Percentiles rank a stretch among this genome's conserved stretches.
Conservation (phyloP, 2,888 invertebrate species). For the Tachina fera region DNA sequence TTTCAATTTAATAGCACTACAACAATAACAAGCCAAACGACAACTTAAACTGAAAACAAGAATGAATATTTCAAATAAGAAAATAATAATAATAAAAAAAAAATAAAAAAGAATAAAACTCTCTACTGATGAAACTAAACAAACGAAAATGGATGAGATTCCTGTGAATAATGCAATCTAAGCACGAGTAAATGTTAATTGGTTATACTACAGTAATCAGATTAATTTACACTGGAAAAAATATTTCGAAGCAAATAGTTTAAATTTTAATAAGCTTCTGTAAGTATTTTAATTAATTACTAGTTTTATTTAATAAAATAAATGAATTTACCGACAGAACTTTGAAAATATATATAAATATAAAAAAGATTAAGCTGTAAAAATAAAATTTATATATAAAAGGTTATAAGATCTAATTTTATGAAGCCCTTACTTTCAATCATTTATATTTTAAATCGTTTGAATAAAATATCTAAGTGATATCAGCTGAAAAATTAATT, state of each 20-base stretch:
- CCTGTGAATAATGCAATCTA: slow-evolving; percentile 59
- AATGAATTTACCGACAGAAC: too few species aligned
- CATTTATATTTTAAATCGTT: too few species aligned
- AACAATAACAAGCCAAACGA: slow-evolving; percentile 68
- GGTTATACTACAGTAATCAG: slow-evolving; percentile 40
- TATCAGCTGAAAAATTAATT: too few species aligned
- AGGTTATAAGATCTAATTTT: too few species aligned
- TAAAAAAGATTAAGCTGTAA: too few species aligned
- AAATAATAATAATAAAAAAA: background rate
- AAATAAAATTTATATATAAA: too few species aligned
- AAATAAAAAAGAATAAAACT: background rate
- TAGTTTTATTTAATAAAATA: too few species aligned
- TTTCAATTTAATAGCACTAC: slow-evolving; percentile 70
- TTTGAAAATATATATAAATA: too few species aligned
- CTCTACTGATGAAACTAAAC: slow-evolving; percentile 51
- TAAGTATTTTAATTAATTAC: too few species aligned
- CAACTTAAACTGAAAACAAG: slow-evolving; percentile 59
- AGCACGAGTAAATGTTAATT: slow-evolving; percentile 59
- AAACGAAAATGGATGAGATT: slow-evolving; percentile 72
- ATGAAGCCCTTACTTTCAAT: too few species aligned
- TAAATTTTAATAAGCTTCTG: background rate
- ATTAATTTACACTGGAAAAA: slow-evolving; percentile 33
- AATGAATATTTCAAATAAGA: background rate
- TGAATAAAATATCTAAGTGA: too few species aligned
- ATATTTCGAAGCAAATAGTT: background rate